Percentiles rank a stretch among this genome's conserved stretches.
phyloP scores from a whole-genome alignment of 2,888 invertebrate species.

The Physocephala rufipes region DNA sequence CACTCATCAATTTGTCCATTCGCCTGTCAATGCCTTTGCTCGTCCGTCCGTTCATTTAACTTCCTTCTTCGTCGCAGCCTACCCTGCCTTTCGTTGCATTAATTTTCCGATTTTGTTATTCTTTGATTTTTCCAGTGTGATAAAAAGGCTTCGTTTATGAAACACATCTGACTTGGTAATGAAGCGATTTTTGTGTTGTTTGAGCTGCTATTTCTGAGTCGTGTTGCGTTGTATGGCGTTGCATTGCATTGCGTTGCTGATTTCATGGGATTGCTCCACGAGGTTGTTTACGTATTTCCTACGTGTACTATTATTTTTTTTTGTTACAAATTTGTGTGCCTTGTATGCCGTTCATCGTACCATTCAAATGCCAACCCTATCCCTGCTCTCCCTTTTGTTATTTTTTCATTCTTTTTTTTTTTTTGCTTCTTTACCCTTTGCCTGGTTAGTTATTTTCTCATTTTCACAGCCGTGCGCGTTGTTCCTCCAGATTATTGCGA shows the following conservation, averaged over 20 bases:
- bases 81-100: slow-evolving; percentile 21
- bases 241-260: no score
- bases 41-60: background rate
- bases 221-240: no score
- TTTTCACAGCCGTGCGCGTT: background rate
- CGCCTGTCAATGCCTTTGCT: background rate
- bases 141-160: slow-evolving; percentile 33
- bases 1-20: no score
- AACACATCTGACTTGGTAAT: slow-evolving; percentile 28
- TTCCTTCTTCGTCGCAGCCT: background rate
- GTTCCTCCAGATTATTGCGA: background rate
- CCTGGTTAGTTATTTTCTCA: background rate
- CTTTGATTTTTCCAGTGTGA: slow-evolving; percentile 30
- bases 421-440: background rate
- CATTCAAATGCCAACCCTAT: background rate
- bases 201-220: no score
- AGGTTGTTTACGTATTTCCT: background rate
- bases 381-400: background rate
- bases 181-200: no score
- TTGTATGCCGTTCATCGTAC: no score
- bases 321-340: background rate
- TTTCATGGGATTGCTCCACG: no score
- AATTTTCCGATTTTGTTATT: slow-evolving; percentile 19
- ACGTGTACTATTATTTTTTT: background rate
- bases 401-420: no score